These are phyloP conservation scores for Miniopterus natalensis DNA, from an alignment of 2,113 vertebrate species.

Conservation along the genomic window DNA sequence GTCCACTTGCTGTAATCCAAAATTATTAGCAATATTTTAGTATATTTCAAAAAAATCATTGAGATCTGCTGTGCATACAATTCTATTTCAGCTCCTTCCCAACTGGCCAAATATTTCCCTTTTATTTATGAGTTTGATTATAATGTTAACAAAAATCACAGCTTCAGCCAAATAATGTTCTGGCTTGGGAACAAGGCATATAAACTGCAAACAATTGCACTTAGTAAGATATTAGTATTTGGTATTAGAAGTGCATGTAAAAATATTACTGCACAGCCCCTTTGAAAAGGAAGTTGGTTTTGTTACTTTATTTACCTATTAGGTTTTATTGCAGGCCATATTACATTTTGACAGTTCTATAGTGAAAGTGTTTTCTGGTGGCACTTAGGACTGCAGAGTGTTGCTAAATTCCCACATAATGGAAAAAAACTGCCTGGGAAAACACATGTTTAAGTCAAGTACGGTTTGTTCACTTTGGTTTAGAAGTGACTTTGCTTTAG, in stretches of 20 bases:
- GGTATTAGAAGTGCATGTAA: conserved; percentile 53
- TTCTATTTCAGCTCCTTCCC: neutral
- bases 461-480: conserved; percentile 11
- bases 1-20: neutral
- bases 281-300: conserved; percentile 67
- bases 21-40: neutral
- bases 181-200: neutral
- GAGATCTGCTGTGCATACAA: neutral
- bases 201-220: conserved; percentile 52
- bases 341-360: conserved; percentile 76
- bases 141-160: conserved; percentile 57
- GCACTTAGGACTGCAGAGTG: neutral
- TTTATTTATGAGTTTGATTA: conserved; percentile 66
- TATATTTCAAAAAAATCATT: neutral
- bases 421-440: conserved; percentile 69
- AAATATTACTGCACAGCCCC: conserved; percentile 54
- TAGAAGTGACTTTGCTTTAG: neutral
- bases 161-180: conserved; percentile 32
- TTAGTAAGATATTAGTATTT: conserved; percentile 66
- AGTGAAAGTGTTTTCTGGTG: conserved; percentile 68
- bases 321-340: conserved; percentile 65
- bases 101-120: neutral
- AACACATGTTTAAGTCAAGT: conserved; percentile 55
- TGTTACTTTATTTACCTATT: conserved; percentile 77
- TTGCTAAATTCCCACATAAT: conserved; percentile 67